Base-by-base conservation (phyloP, 1,140 invertebrate species). In the Philotrypesis tridentata region DNA sequence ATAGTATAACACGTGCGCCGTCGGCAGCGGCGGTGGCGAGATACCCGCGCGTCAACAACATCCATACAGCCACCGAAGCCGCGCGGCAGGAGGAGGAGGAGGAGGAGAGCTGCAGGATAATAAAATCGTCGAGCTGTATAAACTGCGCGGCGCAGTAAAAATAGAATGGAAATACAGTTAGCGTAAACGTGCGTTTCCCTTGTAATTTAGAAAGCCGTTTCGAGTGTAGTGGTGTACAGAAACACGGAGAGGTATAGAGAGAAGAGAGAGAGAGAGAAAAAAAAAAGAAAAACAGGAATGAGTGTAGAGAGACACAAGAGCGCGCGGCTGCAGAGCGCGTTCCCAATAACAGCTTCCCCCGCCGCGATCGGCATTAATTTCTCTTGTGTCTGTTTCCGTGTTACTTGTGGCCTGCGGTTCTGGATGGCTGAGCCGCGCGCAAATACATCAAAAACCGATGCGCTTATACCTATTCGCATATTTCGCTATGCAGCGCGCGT, bases 131-230 rank as follows among this genome's bases (percentile, higher is more conserved):
- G 48, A 55, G 48, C 48, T 55, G 48, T 55, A 55, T 55, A 55
- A 55, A 55, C 48, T 14, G 21, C 17, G 48, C 21, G n/a, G 48
- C n/a, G 48, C 21, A 55, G 48, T 55, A 55, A 73, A 73, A 80
- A 73, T 65, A 80, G 31, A 80, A 65, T 37, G 71, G 31, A 43
- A 21, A 65, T 73, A 61, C 70, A 80, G 60, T 80, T 80, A 65
- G 11, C 60, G 37, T 48, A 73, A 73, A 25, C 27, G 14, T 63
- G 33, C 60, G 25, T 61, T 80, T 72, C 14, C 29, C 67, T 72
- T 60, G 29, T 29, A 63, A 63, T 79, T 55, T 61, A 40, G 31
- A 65, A 73, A 80, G 33, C 25, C 21, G 40, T 48, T 73, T 80
- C 23, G 48, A 31, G 79, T 31, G 31, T 31, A 72, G n/a, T n/a